Conservation (phyloP, 2,888 invertebrate species). For the Drosophila nr. perissopoda region DNA sequence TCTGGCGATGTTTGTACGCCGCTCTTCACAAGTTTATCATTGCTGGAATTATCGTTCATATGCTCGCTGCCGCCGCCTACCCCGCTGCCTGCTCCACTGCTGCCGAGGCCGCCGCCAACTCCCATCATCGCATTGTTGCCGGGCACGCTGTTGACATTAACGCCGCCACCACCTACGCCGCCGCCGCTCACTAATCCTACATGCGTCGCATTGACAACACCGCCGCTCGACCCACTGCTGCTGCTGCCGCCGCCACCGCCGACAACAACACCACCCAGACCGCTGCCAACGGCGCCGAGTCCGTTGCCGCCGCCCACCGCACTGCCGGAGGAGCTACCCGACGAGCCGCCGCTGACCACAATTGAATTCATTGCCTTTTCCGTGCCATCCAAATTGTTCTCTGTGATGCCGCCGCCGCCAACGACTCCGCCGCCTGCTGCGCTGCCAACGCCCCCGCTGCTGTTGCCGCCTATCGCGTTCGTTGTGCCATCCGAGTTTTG, state of each 20-base stretch:
- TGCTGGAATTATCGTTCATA: constrained; percentile 85
- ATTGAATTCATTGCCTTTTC: constrained; percentile 84
- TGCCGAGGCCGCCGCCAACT: constrained; percentile 70
- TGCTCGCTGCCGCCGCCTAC: constrained; percentile 82
- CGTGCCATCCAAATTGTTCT: constrained; percentile 84
- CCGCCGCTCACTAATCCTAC: constrained; percentile 62
- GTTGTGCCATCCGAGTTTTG: constrained; percentile 88
- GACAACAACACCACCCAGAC: constrained; percentile 58
- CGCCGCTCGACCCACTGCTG: constrained; percentile 52
- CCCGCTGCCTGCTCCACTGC: constrained; percentile 67
- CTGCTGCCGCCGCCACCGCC: constrained; percentile 56
- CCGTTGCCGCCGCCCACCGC: constrained; percentile 74
- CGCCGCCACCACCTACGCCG: constrained; percentile 36
- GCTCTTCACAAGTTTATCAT: constrained; percentile 88
- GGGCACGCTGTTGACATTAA: constrained; percentile 64
- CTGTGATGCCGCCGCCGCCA: constrained; percentile 68
- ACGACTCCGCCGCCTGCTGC: constrained; percentile 46
- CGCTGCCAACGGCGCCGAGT: constrained; percentile 73
- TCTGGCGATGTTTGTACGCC: constrained; percentile 98
- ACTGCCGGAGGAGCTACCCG: constrained; percentile 63
- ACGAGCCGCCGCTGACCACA: constrained; percentile 81
- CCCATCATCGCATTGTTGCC: constrained; percentile 78
- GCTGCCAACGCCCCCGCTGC: constrained; percentile 46
- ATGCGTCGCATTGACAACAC: constrained; percentile 66
- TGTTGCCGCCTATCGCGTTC: constrained; percentile 73